Evolutionary conservation across 2,888 invertebrate genomes (phyloP), one percentile per base, ranked within the genome.

Genomic region (Hesperia comma): DNA sequence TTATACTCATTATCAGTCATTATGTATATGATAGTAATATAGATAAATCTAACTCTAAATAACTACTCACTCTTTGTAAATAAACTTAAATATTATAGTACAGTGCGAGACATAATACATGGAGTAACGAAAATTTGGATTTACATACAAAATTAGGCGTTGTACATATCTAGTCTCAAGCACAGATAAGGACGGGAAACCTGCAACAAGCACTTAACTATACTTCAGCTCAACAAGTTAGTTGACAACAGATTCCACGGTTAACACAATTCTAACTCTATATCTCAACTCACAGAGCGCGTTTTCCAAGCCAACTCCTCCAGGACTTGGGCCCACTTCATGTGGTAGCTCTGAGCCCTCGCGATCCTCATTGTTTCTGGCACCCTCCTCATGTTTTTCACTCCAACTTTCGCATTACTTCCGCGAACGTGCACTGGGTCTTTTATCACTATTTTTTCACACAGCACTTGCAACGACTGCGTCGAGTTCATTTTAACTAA

Each of bases 241-340:
- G 56, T 41, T 26, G 10, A 43, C 37, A 58, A 53, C 54, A 21
- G 21, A 15, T 19, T 26, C 40, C n/a, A 41, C 15, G 21, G 64
- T 55, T 64, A 57, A 61, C 68, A 61, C 43, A 55, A 17, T 53
- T 54, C 15, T 60, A 49, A 60, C 40, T 53, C 12, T 62, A 60
- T 64, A 43, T 51, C 33, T 33, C 7, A 49, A 89, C 88, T 89
- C 76, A 89, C 89, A 72, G 74, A 71, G 33, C 67, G 79, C 10
- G 83, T 43, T 72, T 86, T 90, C 85, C 85, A 87, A 49, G 82
- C 76, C 41, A 91, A 75, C 70, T 90, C 91, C 69, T 88, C 88
- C 61, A 88, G 71, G 43, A 91, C 90, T 72, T 88, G 87, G 40
- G 81, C 85, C 90, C 90, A 90, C 66, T 79, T 81, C 69, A 85